Percentiles rank a stretch among this genome's conserved stretches.
These are phyloP conservation scores for Amitus sp. DNA, from an alignment of 2,888 invertebrate genomes.

Conservation along the genomic window DNA sequence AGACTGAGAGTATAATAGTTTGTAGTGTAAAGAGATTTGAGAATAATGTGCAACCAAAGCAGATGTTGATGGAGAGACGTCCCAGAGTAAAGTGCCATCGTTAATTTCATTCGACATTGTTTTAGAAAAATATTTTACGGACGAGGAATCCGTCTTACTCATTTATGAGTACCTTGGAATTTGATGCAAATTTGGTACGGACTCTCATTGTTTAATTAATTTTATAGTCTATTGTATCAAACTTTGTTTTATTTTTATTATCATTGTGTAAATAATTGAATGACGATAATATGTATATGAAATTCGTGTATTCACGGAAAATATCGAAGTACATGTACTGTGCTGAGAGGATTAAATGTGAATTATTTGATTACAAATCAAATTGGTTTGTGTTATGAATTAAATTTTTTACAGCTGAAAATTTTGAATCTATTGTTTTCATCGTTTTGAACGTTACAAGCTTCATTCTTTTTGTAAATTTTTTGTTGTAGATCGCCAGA, in stretches of 20 bases:
- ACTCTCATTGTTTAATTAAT: conserved; percentile 57
- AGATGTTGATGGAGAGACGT: conserved; percentile 42
- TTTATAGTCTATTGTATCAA: conserved; percentile 60
- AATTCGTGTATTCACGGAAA: conserved; percentile 48
- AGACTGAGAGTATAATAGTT: not conserved
- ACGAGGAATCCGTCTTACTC: too few species aligned
- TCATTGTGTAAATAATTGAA: too few species aligned
- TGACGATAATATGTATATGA: conserved; percentile 43
- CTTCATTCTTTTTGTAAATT: too few species aligned
- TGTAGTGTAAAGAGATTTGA: conserved; percentile 9
- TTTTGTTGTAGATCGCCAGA: too few species aligned
- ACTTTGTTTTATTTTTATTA: conserved; percentile 53
- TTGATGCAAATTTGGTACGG: conserved; percentile 11
- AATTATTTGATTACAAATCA: conserved; percentile 2
- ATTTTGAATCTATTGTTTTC: too few species aligned
- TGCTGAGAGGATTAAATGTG: conserved; percentile 32
- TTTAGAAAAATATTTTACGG: too few species aligned
- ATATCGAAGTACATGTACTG: conserved; percentile 49
- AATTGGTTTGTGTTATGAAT: too few species aligned
- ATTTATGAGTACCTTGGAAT: too few species aligned
- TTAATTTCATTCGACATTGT: too few species aligned
- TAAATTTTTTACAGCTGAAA: too few species aligned
- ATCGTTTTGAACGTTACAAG: too few species aligned
- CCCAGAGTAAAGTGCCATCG: conserved; percentile 62
- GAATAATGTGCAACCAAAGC: conserved; percentile 30